A percentile compares a stretch with the other conserved stretches of the same genome.
Conservation (phyloP, 2,888 invertebrate genomes). For the Orgyia antiqua region DNA sequence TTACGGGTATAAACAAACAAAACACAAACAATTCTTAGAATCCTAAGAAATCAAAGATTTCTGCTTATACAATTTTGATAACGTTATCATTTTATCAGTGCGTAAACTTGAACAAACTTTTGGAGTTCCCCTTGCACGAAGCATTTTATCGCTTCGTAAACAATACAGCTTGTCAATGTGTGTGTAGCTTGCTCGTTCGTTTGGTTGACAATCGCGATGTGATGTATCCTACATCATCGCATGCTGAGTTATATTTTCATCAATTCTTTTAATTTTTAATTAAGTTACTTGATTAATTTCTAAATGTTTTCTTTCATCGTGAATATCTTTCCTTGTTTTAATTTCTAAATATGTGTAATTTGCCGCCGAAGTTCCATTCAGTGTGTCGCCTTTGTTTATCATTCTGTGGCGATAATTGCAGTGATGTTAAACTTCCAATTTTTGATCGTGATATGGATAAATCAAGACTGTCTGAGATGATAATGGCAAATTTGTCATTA, state of each 20-base stretch:
- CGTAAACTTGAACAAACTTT: slow-evolving; percentile 60
- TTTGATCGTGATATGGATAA: slow-evolving; percentile 86
- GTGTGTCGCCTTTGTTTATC: slow-evolving; percentile 96
- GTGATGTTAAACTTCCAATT: slow-evolving; percentile 87
- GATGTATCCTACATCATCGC: slow-evolving; percentile 77
- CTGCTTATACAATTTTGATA: too few relatives aligned
- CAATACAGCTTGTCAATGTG: slow-evolving; percentile 63
- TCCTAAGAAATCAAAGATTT: too few relatives aligned
- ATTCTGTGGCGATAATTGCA: slow-evolving; percentile 82
- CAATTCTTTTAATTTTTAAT: slow-evolving; percentile 72
- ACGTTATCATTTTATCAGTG: slow-evolving; percentile 70
- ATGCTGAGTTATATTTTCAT: slow-evolving; percentile 75
- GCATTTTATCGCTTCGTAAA: slow-evolving; percentile 59
- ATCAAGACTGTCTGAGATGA: slow-evolving; percentile 83
- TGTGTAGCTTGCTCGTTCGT: slow-evolving; percentile 74
- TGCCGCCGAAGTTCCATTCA: slow-evolving; percentile 95
- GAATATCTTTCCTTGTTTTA: slow-evolving; percentile 70
- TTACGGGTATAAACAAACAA: too few relatives aligned
- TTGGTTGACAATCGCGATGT: slow-evolving; percentile 79
- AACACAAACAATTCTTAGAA: too few relatives aligned
- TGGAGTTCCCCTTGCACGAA: slow-evolving; percentile 47
- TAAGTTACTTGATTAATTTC: slow-evolving; percentile 72
- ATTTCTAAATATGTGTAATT: slow-evolving; percentile 90
- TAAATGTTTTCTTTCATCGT: slow-evolving; percentile 76
- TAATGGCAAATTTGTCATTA: slow-evolving; percentile 88